Evolutionary conservation across 2,113 vertebrate genomes (phyloP), one percentile per base, ranked within the genome.

Genomic region (Hippolais icterina): DNA sequence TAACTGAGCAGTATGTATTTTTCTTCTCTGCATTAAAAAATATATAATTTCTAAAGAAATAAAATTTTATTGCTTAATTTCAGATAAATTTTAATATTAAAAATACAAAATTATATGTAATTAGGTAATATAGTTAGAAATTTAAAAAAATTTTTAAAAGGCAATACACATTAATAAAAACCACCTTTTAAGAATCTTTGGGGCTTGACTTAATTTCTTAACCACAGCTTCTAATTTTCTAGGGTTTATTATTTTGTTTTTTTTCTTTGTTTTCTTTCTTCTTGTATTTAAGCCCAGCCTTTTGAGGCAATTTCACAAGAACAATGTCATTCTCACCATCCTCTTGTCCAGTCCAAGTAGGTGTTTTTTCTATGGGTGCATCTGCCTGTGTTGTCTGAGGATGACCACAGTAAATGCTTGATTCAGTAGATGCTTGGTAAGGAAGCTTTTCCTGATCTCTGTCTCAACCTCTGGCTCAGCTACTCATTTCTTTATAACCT

Each of bases 121-220:
- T 86, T 85, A 68, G 25, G 75, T 86, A 42, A 69, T 16, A 57
- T 1, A 2, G 6, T 16, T 77, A 77, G 39, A 93, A 89, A 65
- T 37, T 53, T 23, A 91, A 91, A 92, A 33, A 80, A 81, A 25
- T 92, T n/a, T 53, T 94, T 87, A 29, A 94, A 90, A 66, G 42
- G 21, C 41, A 94, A 83, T 65, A 56, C 18, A 21, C 6, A 70
- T 23, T 74, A 35, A 56, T 84, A 85, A 49, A 90, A 93, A 15
- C 8, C 44, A 98, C 96, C 96, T 98, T 97, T 89, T 24, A 47
- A 98, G 92, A 66, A 59, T 63, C 28, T 44, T 94, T 49, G 95
- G 71, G 33, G 81, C 87, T 90, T 97, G 94, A 68, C 75, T 83
- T 90, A 98, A 92, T 90, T 95, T 94, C 23, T 95, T 46, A 85